These are phyloP conservation scores for Cichladusa arquata DNA, from an alignment of 2,113 vertebrate genomes.

Conservation along the genomic window DNA sequence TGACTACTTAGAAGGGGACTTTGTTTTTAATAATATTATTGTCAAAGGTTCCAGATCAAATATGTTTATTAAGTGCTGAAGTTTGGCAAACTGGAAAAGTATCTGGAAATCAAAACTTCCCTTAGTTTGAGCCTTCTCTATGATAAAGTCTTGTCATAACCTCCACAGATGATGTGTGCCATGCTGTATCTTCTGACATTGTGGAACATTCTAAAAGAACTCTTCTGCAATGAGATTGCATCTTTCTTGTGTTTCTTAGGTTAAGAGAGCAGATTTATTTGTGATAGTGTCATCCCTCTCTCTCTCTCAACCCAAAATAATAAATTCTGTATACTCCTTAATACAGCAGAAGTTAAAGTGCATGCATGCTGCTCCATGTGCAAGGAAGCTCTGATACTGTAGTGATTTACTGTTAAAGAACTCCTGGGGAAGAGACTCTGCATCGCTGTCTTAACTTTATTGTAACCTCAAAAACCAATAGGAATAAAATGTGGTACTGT, in stretches of 20 bases:
- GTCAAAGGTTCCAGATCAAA: background rate
- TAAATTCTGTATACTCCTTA: background rate
- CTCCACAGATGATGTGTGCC: background rate
- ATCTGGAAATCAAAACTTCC: background rate
- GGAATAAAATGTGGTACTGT: background rate
- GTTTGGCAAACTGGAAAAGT: background rate
- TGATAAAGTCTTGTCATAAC: background rate
- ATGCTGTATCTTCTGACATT: background rate
- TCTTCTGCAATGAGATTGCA: background rate
- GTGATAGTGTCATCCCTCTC: background rate
- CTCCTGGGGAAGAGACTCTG: background rate
- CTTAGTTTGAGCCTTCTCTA: background rate
- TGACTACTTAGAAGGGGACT: background rate
- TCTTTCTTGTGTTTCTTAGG: background rate
- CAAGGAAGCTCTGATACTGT: background rate
- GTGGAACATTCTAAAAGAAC: background rate
- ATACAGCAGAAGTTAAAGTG: background rate
- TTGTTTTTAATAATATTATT: background rate
- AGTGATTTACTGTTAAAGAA: background rate
- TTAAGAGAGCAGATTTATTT: background rate
- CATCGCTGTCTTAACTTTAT: background rate
- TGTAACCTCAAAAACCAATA: background rate
- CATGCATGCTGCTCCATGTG: fast-evolving
- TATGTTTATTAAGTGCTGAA: background rate
- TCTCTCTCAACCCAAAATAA: background rate